Evolutionary conservation across 2,113 vertebrate genomes (phyloP).

Genomic region (Budorcas taxicolor): DNA sequence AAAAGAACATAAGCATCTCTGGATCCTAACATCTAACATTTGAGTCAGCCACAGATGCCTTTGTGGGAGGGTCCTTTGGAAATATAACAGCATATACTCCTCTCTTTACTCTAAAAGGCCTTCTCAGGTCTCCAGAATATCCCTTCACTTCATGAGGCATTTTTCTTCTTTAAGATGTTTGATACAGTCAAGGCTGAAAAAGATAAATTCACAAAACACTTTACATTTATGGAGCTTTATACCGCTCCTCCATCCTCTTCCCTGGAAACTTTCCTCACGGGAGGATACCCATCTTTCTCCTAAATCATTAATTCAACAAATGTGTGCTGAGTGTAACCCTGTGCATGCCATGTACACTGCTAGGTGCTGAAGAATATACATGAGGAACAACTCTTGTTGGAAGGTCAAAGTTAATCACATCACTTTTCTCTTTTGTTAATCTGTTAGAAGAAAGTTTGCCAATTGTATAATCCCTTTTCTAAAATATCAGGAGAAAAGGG

Average conservation of each 20-base stretch:
- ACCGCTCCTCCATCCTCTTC: background rate
- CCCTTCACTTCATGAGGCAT: background rate
- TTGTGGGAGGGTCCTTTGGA: background rate
- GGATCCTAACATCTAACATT: background rate
- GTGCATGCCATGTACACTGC: too few relatives aligned
- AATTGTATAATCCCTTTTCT: background rate
- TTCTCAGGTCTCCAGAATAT: background rate
- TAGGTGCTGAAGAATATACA: background rate
- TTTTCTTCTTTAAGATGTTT: background rate
- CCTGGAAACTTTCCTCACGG: background rate
- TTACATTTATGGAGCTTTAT: background rate
- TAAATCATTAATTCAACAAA: background rate
- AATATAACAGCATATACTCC: background rate
- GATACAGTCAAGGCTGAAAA: background rate
- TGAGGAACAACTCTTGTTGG: background rate
- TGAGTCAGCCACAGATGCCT: background rate
- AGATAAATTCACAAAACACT: background rate
- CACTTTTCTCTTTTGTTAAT: background rate
- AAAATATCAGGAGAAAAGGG: background rate
- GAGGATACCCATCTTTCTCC: background rate
- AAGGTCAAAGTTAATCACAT: background rate
- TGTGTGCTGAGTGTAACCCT: background rate
- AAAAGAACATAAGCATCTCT: background rate
- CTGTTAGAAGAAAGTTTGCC: background rate
- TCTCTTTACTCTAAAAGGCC: background rate